Percentiles rank a stretch among this genome's conserved stretches.
Conservation (phyloP, 2,888 invertebrate genomes). For the Clivina fossor region DNA sequence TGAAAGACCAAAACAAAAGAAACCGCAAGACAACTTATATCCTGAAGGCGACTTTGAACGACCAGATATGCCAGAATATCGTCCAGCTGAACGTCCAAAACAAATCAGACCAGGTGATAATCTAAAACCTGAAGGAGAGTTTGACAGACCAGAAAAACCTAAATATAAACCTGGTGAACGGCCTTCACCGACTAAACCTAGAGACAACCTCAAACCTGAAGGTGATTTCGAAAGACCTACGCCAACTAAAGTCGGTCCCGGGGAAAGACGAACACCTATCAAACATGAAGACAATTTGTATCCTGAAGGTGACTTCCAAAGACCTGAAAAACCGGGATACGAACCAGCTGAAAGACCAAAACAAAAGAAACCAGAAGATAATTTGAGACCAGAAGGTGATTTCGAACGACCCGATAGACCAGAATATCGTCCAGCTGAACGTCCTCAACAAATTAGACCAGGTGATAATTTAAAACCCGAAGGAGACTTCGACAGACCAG, state of each 20-base stretch:
- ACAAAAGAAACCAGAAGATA: constrained; percentile 55
- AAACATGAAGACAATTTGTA: constrained; percentile 57
- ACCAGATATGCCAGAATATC: constrained; percentile 50
- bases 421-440: constrained; percentile 47
- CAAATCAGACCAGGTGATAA: constrained; percentile 55
- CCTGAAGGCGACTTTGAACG: constrained; percentile 56
- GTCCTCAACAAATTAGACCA: constrained; percentile 52
- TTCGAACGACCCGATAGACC: constrained; percentile 50
- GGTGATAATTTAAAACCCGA: constrained; percentile 58
- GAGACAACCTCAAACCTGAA: constrained; percentile 64
- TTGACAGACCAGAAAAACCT: constrained; percentile 48
- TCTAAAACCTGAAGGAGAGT: constrained; percentile 56
- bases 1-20: constrained; percentile 47
- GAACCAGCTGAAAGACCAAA: constrained; percentile 53
- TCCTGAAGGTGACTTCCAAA: constrained; percentile 59
- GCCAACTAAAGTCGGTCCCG: constrained; percentile 43
- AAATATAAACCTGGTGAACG: constrained; percentile 50
- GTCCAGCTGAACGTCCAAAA: constrained; percentile 53
- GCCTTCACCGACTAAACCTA: constrained; percentile 52
- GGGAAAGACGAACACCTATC: constrained; percentile 49
- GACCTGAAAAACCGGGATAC: constrained; percentile 49
- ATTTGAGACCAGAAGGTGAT: constrained; percentile 60
- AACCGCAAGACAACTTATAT: constrained; percentile 51
- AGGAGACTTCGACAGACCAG: constrained; percentile 59
- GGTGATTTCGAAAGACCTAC: constrained; percentile 56